Conservation (phyloP, 2,113 vertebrate genomes). For the Felis chaus region DNA sequence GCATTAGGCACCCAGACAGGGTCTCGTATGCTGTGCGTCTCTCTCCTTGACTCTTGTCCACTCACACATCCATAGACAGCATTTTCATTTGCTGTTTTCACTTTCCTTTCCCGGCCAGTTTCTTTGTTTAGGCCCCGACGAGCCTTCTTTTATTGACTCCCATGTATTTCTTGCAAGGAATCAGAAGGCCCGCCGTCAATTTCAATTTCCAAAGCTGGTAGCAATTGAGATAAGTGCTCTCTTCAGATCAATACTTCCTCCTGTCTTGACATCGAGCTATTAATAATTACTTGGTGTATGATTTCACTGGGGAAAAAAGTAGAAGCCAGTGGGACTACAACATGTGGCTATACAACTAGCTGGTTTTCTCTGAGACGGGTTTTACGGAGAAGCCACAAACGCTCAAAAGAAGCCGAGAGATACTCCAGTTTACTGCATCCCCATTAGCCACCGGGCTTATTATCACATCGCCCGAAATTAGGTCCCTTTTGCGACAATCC, state of each 20-base stretch:
- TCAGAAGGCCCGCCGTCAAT: constrained; percentile 12
- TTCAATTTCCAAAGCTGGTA: constrained; percentile 44
- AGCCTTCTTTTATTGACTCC: neutral
- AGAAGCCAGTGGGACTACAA: neutral
- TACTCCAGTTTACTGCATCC: fast-evolving
- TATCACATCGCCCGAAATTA: fast-evolving
- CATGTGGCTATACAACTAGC: fast-evolving
- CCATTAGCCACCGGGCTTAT: neutral
- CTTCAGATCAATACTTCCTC: constrained; percentile 21
- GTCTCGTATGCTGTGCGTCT: fast-evolving
- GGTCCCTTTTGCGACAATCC: neutral
- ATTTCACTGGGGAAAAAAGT: neutral
- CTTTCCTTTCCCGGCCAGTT: neutral
- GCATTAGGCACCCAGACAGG: neutral
- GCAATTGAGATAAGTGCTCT: constrained; percentile 52
- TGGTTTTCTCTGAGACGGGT: neutral
- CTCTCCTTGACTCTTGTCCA: neutral
- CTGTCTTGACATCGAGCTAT: neutral
- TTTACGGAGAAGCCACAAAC: neutral
- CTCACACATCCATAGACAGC: neutral
- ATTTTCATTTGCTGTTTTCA: neutral
- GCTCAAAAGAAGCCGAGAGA: neutral
- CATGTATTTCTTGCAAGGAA: constrained; percentile 31
- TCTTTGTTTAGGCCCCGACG: neutral
- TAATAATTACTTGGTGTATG: neutral